Evolutionary conservation across 2,113 vertebrate species (phyloP).

Genomic region (Tricholaema leucomelas): DNA sequence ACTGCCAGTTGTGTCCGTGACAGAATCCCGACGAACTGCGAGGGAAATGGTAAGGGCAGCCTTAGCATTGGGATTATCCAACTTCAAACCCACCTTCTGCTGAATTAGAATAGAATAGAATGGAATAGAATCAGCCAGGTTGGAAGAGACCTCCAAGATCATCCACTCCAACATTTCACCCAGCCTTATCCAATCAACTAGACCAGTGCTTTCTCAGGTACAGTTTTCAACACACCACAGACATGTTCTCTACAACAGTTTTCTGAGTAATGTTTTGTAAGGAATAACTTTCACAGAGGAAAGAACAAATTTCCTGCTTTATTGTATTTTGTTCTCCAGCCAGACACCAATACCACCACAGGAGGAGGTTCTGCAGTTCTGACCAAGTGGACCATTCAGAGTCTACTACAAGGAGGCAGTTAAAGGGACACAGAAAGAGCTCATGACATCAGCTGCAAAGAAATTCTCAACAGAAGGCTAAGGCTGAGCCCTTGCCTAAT

Average conservation of each 20-base stretch:
- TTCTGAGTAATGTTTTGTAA: neutral
- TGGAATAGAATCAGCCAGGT: too few relatives aligned
- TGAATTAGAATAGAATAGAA: too few relatives aligned
- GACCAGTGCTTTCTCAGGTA: neutral
- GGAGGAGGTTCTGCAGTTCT: neutral
- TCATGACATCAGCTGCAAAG: neutral
- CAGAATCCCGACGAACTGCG: constrained; percentile 1
- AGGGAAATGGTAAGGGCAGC: neutral
- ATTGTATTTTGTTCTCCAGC: neutral
- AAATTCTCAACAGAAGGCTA: neutral
- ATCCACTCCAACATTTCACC: too few relatives aligned
- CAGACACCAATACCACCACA: neutral
- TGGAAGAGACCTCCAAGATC: too few relatives aligned
- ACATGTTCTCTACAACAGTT: neutral
- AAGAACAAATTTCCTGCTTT: neutral
- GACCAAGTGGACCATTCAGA: rapidly evolving
- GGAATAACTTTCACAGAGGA: neutral
- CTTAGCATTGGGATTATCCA: neutral
- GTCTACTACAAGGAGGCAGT: neutral
- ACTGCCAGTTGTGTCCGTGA: neutral
- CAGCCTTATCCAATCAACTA: too few relatives aligned
- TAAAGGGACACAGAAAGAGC: neutral
- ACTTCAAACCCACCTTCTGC: neutral
- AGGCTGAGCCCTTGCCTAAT: neutral
- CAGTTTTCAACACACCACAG: neutral